phyloP scores from a whole-genome alignment of 2,797 vertebrate species.

The Myripristis murdjan region DNA sequence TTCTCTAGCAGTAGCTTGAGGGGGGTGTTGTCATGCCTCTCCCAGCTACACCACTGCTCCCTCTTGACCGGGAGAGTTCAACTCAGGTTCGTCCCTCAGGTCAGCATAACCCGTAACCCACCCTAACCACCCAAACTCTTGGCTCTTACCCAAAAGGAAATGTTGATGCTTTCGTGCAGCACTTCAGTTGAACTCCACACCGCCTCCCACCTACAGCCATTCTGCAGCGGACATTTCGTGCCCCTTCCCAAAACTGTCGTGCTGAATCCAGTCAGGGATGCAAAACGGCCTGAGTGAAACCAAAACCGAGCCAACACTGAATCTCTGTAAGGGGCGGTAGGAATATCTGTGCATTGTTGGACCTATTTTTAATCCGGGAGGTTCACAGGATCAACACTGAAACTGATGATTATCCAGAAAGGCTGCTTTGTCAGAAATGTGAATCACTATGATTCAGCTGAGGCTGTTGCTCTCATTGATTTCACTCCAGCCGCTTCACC shows the following conservation, averaged over 20 bases:
- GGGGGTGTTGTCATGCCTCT: conserved; percentile 71
- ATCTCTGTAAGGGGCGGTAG: background rate
- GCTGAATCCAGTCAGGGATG: conserved; percentile 21
- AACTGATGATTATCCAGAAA: background rate
- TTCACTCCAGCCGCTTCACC: conserved; percentile 56
- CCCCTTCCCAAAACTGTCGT: background rate
- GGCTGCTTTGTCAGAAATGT: background rate
- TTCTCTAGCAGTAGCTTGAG: conserved; percentile 45
- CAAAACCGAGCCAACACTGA: background rate
- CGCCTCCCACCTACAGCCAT: conserved; percentile 10
- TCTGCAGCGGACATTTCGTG: conserved; percentile 13
- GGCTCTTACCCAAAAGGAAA: conserved; percentile 33
- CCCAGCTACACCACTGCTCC: conserved; percentile 44
- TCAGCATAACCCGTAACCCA: conserved; percentile 44
- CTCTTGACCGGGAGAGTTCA: conserved; percentile 59
- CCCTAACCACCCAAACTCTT: conserved; percentile 33
- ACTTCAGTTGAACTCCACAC: background rate
- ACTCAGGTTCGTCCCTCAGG: conserved; percentile 64
- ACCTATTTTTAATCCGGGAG: too few species aligned
- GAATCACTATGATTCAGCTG: conserved; percentile 33
- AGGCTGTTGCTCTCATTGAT: conserved; percentile 53
- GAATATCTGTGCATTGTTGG: background rate
- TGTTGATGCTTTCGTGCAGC: conserved; percentile 10
- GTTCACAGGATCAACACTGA: conserved; percentile 12
- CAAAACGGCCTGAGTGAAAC: conserved; percentile 13